phyloP scores from a whole-genome alignment of 2,888 invertebrate species.

The Apamea sordens region DNA sequence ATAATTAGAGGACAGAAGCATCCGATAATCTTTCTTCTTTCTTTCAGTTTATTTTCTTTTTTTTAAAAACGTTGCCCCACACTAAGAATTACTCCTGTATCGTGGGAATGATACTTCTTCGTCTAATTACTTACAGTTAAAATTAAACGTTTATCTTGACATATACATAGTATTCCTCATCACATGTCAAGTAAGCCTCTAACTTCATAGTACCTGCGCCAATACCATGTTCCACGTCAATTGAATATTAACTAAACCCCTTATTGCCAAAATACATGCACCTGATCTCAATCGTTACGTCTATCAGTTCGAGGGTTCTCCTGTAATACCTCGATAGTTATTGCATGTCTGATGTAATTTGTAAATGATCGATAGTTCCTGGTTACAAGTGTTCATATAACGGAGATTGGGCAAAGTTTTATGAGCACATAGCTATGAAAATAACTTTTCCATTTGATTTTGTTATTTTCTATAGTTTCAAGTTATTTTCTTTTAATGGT shows the following conservation, averaged over 20 bases:
- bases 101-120: no score
- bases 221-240: not conserved
- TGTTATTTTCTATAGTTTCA: not conserved
- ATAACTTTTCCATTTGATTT: not conserved
- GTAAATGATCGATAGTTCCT: constrained; percentile 6
- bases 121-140: not conserved
- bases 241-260: not conserved
- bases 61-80: no score
- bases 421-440: not conserved
- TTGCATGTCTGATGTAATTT: constrained; percentile 11
- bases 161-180: not conserved
- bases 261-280: constrained; percentile 5
- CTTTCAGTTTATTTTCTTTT: no score
- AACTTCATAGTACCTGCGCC: no score
- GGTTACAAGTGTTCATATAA: not conserved
- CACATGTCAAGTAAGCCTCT: not conserved
- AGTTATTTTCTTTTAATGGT: not conserved
- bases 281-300: not conserved
- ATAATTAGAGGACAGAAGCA: no score
- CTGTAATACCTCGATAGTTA: not conserved
- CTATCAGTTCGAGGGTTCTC: not conserved
- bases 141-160: not conserved
- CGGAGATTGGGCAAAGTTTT: not conserved
- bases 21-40: no score
- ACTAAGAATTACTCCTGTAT: no score